Percentiles rank a stretch among this genome's conserved stretches.
Conservation (phyloP, 2,888 invertebrate genomes). For the Cylloceria caligata region DNA sequence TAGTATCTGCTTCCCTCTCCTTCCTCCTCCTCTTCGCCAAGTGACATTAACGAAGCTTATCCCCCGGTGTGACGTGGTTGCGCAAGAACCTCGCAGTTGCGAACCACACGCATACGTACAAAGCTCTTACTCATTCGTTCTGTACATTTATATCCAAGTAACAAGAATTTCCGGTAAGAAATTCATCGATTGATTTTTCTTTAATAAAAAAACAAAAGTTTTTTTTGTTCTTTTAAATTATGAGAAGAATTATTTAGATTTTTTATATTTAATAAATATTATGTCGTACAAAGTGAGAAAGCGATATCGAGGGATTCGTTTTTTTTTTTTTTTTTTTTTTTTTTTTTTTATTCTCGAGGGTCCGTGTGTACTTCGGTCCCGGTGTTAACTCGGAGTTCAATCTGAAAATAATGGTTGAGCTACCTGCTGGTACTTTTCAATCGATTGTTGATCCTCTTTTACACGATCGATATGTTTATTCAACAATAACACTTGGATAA, state of each 20-base stretch:
- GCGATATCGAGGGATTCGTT: background rate
- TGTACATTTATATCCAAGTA: background rate
- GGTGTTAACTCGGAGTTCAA: background rate
- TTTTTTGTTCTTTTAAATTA: too few species aligned
- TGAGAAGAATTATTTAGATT: background rate
- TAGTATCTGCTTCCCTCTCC: slow-evolving; percentile 57
- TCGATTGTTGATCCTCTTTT: slow-evolving; percentile 35
- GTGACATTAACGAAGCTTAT: slow-evolving; percentile 71
- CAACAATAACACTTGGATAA: background rate
- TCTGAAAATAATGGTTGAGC: slow-evolving; percentile 47
- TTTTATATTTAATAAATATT: background rate
- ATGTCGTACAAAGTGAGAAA: background rate
- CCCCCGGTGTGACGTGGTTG: slow-evolving; percentile 61
- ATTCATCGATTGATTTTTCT: background rate
- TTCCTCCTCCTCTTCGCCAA: background rate
- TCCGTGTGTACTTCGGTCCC: background rate
- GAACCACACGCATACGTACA: slow-evolving; percentile 28
- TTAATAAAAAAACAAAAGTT: too few species aligned
- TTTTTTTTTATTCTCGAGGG: background rate
- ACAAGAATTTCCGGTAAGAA: background rate
- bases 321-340: background rate
- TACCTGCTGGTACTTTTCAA: slow-evolving; percentile 15
- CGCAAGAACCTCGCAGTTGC: slow-evolving; percentile 43
- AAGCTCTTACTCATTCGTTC: background rate
- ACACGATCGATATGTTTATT: background rate